Base-by-base conservation (phyloP, 2,113 vertebrate species). In the Prinia subflava region DNA sequence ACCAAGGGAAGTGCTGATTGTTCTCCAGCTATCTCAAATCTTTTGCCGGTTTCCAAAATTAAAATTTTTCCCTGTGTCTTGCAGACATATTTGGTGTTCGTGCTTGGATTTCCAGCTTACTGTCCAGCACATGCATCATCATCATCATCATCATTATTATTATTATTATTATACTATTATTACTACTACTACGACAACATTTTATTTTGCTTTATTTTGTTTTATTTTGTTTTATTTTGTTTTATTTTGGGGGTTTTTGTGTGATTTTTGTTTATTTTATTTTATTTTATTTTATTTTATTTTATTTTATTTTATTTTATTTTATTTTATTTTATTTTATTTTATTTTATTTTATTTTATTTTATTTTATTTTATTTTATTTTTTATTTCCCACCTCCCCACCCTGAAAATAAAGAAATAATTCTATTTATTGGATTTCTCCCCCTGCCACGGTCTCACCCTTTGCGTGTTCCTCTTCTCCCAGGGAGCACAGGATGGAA, bases 11-110 rank as follows among this genome's bases (percentile, higher is more conserved):
- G 55, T 0, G 7, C 41, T 83, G 92, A 83, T 86, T 95, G 79
- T 92, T 95, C 94, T 95, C 83, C 76, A 83, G 94, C 71, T 86
- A 93, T 93, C 94, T 74, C 86, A 90, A 90, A 92, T 97, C 92
- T 96, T 94, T 67, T 92, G 88, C 96, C 96, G 92, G 25, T 90
- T 94, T 83, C 80, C 86, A 70, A 90, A 86, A 97, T 95, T 92
- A 95, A 94, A 86, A 42, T 16, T 78, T 71, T 70, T 83, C 60
- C 86, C 47, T 14, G 55, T 2, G 6, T 86, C 88, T 93, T 69
- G 59, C 78, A 80, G 79, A 64, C 5, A 2, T 15, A 6, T 37
- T 64, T 80, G 67, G 53, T 23, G 62, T 49, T 91, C 0, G 11
- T 13, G 16, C 71, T 73, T 59, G 33, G 70, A 56, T 93, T 95